Percentiles rank a stretch among this genome's conserved stretches.
These are phyloP conservation scores for Parelbella ahira DNA, from an alignment of 2,888 invertebrate species.

Conservation along the genomic window DNA sequence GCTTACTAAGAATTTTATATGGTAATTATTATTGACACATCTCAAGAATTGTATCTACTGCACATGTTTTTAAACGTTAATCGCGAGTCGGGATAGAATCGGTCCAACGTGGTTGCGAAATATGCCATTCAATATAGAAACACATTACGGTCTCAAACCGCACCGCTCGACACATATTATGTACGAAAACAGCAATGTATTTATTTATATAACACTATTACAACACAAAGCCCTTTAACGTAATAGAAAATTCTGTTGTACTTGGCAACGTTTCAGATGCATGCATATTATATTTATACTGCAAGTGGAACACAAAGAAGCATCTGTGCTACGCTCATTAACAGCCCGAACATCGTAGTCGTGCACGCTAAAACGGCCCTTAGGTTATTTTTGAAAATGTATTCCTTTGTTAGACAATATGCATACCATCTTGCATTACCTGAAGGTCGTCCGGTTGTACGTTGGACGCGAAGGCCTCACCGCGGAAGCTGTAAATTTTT, in stretches of 20 bases:
- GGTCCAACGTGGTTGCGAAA: too few species aligned
- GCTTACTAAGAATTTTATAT: too few species aligned
- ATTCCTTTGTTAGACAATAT: slow-evolving; percentile 37
- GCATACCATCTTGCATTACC: slow-evolving; percentile 29
- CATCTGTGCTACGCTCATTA: slow-evolving; percentile 4
- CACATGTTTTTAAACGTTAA: too few species aligned
- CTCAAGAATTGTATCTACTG: too few species aligned
- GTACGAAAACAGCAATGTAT: too few species aligned
- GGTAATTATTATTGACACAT: too few species aligned
- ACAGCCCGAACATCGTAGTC: too few species aligned
- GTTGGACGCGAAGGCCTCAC: slow-evolving; percentile 41
- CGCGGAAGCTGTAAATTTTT: slow-evolving; percentile 53
- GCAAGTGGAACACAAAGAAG: slow-evolving; percentile 5
- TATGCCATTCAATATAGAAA: too few species aligned
- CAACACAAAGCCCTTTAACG: slow-evolving; percentile 5
- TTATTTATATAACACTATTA: neutral
- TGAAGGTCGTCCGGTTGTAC: slow-evolving; percentile 38
- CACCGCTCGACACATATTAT: too few species aligned
- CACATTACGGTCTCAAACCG: too few species aligned
- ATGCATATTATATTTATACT: slow-evolving; percentile 17
- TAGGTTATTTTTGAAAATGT: slow-evolving; percentile 13
- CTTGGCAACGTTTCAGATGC: slow-evolving; percentile 8
- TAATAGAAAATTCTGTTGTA: slow-evolving; percentile 19
- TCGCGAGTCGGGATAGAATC: too few species aligned
- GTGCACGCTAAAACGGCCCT: neutral